Percentiles rank a stretch among this genome's conserved stretches.
Evolutionary conservation across 2,888 invertebrate species (phyloP).

Genomic region (Ectemnius cavifrons): DNA sequence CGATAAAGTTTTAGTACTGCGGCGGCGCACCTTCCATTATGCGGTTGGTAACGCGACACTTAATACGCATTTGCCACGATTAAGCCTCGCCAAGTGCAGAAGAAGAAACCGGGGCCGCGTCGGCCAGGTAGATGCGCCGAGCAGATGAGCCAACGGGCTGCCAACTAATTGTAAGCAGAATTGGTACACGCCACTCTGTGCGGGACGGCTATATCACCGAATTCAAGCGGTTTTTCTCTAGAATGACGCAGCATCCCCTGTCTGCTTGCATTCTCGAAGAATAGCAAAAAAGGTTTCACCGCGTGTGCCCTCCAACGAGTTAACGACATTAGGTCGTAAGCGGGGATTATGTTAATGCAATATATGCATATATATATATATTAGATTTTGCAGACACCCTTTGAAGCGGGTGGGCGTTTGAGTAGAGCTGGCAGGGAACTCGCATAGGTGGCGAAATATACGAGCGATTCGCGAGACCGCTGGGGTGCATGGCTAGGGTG

Average conservation of each 20-base stretch:
- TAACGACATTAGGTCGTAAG: neutral
- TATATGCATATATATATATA: neutral
- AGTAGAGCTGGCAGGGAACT: neutral
- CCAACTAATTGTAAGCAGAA: neutral
- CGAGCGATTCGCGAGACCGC: slow-evolving; percentile 27
- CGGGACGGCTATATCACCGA: neutral
- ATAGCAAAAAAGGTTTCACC: neutral
- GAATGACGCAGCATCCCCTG: neutral
- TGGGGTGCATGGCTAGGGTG: slow-evolving; percentile 28
- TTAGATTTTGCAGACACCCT: neutral
- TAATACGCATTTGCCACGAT: neutral
- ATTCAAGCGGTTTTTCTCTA: neutral
- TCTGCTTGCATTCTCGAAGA: neutral
- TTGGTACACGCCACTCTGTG: neutral
- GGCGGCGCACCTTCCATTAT: neutral
- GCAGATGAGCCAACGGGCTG: no score
- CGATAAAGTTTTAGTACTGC: slow-evolving; percentile 1
- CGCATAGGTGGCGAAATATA: slow-evolving; percentile 28
- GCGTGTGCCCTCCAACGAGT: neutral
- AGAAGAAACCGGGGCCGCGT: neutral
- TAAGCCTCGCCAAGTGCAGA: slow-evolving; percentile 2
- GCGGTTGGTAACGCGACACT: neutral
- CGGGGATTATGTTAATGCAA: slow-evolving; percentile 17
- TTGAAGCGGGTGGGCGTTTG: neutral
- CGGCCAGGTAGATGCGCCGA: no score